phyloP scores from a whole-genome alignment of 1,140 invertebrate species.

The Heliconius congener region DNA sequence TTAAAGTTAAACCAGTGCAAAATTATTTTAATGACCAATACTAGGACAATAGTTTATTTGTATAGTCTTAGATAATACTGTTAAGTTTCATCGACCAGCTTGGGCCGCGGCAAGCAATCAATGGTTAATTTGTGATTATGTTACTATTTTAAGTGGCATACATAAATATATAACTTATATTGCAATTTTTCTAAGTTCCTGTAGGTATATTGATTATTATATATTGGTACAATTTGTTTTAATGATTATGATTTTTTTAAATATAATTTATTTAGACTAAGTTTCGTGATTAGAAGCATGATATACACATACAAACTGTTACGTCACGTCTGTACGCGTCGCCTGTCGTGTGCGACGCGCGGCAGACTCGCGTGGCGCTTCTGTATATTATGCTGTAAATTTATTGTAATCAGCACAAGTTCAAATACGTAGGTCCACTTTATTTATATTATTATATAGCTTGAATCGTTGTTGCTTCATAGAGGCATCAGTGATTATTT shows the following conservation, averaged over 20 bases:
- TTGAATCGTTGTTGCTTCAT: conserved; percentile 64
- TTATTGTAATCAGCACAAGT: conserved; percentile 75
- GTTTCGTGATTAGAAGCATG: conserved; percentile 52
- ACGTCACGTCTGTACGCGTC: conserved; percentile 28
- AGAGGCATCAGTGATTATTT: conserved; percentile 53
- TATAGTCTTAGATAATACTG: conserved; percentile 61
- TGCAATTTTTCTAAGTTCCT: conserved; percentile 82
- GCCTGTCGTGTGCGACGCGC: conserved; percentile 18
- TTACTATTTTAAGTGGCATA: conserved; percentile 78
- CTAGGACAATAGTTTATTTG: conserved; percentile 61
- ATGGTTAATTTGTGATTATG: conserved; percentile 64
- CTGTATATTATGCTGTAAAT: conserved; percentile 64
- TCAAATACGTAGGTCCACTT: conserved; percentile 78
- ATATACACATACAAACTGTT: conserved; percentile 48
- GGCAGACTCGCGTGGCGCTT: conserved; percentile 30
- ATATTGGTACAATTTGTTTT: conserved; percentile 80
- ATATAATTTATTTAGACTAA: conserved; percentile 78
- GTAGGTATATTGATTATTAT: conserved; percentile 80
- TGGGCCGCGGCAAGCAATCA: conserved; percentile 29
- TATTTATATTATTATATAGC: conserved; percentile 68
- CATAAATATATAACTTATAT: conserved; percentile 80
- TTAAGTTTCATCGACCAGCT: conserved; percentile 55
- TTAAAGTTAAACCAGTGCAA: conserved; percentile 54
- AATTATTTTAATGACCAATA: conserved; percentile 66
- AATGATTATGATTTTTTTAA: conserved; percentile 74